Conservation (phyloP, 2,888 invertebrate species). For the Caradrina kadenii region DNA sequence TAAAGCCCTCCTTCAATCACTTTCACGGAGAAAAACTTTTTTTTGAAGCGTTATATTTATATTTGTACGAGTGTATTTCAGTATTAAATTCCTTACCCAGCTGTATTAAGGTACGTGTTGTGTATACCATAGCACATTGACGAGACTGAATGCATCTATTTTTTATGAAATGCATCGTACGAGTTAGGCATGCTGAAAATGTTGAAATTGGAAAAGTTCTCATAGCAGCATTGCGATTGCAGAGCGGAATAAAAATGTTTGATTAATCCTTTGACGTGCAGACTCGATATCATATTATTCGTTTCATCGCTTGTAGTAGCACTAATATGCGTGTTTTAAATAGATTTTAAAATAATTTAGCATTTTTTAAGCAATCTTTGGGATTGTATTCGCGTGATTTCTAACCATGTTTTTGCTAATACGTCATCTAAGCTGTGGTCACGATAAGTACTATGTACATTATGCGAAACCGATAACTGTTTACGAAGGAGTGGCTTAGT, state of each 20-base stretch:
- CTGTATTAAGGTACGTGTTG: conserved; percentile 2
- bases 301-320: background rate
- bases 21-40: background rate
- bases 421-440: background rate
- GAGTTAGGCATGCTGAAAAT: conserved; percentile 43
- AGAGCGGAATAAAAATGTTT: conserved; percentile 29
- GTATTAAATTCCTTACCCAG: conserved; percentile 16
- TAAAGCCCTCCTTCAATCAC: background rate
- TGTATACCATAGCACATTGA: conserved; percentile 7
- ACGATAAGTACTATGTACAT: no score
- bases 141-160: conserved; percentile 33
- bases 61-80: background rate
- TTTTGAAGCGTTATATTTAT: conserved; percentile 13
- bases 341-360: background rate
- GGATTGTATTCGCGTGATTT: background rate
- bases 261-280: conserved; percentile 26
- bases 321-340: background rate
- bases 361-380: background rate
- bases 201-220: conserved; percentile 56
- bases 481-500: background rate
- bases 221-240: conserved; percentile 22
- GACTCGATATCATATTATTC: background rate
- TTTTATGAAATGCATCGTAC: conserved; percentile 55
- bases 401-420: background rate
- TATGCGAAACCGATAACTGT: background rate